phyloP scores from a whole-genome alignment of 1,140 invertebrate species.

The Theocolax elegans region DNA sequence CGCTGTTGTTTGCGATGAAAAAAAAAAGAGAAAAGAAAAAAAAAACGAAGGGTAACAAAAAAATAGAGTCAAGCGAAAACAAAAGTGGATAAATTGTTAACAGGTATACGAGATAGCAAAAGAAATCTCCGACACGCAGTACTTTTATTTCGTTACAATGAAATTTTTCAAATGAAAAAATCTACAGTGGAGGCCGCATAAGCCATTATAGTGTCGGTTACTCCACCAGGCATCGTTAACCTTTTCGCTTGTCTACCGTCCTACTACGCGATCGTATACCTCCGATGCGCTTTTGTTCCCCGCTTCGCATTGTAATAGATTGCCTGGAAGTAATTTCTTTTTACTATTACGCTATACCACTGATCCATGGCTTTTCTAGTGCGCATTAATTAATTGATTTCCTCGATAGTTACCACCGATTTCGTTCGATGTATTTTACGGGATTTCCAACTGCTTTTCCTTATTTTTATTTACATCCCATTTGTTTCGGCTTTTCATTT shows the following conservation, averaged over 20 bases:
- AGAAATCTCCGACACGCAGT: neutral
- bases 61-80: neutral
- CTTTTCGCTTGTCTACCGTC: conserved; percentile 16
- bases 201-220: conserved; percentile 9
- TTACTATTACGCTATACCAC: neutral
- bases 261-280: neutral
- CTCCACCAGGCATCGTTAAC: conserved; percentile 23
- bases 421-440: too few relatives aligned
- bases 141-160: conserved; percentile 16
- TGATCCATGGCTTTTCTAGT: neutral
- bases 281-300: conserved; percentile 22
- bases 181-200: neutral
- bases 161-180: conserved; percentile 30
- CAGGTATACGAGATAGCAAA: neutral
- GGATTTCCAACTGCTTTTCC: too few relatives aligned
- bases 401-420: too few relatives aligned
- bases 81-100: conserved; percentile 17
- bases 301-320: conserved; percentile 21
- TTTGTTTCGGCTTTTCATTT: too few relatives aligned
- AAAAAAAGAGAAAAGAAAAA: neutral
- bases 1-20: too few relatives aligned
- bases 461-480: too few relatives aligned
- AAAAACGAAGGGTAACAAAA: too few relatives aligned
- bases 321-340: conserved; percentile 30
- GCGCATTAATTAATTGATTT: conserved; percentile 14